Conservation (phyloP, 2,888 invertebrate species). For the Philhelius pedissequus region DNA sequence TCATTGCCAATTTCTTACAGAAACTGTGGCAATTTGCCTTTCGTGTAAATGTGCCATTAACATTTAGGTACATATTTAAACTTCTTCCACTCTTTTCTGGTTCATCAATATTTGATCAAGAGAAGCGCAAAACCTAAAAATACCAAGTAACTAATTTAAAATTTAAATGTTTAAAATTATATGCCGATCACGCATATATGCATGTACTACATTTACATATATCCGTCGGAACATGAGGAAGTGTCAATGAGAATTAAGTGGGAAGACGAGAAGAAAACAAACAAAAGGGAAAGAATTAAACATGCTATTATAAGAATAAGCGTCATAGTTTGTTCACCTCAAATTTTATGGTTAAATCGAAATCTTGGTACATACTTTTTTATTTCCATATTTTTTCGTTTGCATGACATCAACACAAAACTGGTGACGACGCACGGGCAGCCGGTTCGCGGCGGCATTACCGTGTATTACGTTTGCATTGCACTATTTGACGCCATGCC, state of each 20-base stretch:
- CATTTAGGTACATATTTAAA: no score
- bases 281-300: constrained; percentile 23
- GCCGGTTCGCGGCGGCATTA: neutral
- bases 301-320: constrained; percentile 41
- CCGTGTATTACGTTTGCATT: neutral
- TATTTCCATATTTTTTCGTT: constrained; percentile 1
- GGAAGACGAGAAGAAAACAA: neutral
- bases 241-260: constrained; percentile 1
- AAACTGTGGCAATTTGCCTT: no score
- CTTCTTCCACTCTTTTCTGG: neutral
- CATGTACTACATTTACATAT: no score
- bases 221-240: constrained; percentile 1
- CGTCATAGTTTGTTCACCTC: constrained; percentile 50
- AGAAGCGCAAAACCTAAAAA: neutral
- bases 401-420: neutral
- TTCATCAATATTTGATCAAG: neutral
- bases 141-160: neutral
- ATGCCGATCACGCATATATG: neutral
- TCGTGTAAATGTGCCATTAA: no score
- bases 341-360: constrained; percentile 20
- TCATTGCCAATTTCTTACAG: no score
- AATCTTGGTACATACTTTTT: neutral
- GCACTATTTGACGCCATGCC: no score
- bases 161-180: neutral
- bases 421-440: neutral